These are phyloP conservation scores for Eulithis testata DNA, from an alignment of 2,888 invertebrate species.

Conservation along the genomic window DNA sequence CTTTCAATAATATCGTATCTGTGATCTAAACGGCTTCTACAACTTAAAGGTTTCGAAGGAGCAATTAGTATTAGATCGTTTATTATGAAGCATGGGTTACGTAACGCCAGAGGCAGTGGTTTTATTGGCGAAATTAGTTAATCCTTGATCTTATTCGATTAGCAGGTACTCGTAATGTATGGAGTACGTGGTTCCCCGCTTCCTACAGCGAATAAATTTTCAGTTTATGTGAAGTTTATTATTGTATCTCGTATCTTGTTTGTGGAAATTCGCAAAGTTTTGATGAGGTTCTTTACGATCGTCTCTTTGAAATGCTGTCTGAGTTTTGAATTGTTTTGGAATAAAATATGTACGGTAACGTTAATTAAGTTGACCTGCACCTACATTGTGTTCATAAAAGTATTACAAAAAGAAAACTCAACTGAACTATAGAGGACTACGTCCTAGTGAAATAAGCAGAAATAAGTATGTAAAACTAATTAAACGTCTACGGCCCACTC, in stretches of 20 bases:
- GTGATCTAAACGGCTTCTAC: constrained; percentile 68
- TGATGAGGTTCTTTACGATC: constrained; percentile 57
- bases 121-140: constrained; percentile 76
- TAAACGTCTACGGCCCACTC: too few species aligned
- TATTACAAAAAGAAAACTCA: neutral
- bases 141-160: constrained; percentile 64
- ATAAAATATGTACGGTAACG: neutral
- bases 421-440: too few species aligned
- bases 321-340: constrained; percentile 23
- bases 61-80: constrained; percentile 70
- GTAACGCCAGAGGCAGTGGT: constrained; percentile 66
- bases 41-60: constrained; percentile 55
- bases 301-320: constrained; percentile 32
- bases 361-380: neutral
- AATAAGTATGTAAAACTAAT: too few species aligned
- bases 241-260: constrained; percentile 58
- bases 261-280: constrained; percentile 56
- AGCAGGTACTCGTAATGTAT: constrained; percentile 59
- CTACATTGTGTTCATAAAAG: neutral
- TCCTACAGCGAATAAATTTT: constrained; percentile 56
- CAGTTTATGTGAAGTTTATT: constrained; percentile 57
- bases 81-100: constrained; percentile 57
- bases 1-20: constrained; percentile 68
- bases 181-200: constrained; percentile 59
- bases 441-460: too few species aligned